A percentile compares a stretch with the other conserved stretches of the same genome.
Conservation (phyloP, 1,140 invertebrate genomes). For the Papilio machaon region DNA sequence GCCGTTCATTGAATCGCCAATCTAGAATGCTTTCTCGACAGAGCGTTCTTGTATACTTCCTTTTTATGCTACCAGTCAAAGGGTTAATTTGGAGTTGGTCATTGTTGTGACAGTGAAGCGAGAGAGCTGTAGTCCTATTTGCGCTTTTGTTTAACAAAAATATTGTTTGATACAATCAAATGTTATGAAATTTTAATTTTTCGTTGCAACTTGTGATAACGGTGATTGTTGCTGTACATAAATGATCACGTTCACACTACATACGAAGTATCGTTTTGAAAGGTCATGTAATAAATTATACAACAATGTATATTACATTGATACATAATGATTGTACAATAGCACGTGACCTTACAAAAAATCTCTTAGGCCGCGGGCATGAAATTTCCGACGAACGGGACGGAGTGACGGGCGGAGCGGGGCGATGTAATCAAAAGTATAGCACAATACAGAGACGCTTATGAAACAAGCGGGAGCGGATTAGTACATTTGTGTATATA, state of each 20-base stretch:
- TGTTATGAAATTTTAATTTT: too few relatives aligned
- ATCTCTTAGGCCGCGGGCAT: neutral
- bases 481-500: too few relatives aligned
- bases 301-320: conserved; percentile 9
- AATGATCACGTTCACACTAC: neutral
- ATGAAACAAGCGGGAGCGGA: too few relatives aligned
- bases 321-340: conserved; percentile 14
- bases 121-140: neutral
- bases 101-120: too few relatives aligned
- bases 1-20: conserved; percentile 39
- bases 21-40: conserved; percentile 38
- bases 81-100: neutral
- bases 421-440: too few relatives aligned
- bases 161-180: neutral
- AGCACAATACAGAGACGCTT: too few relatives aligned
- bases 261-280: neutral
- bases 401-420: too few relatives aligned
- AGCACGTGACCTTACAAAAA: neutral
- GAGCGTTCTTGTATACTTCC: neutral
- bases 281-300: conserved; percentile 19
- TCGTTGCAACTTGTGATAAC: neutral
- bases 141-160: neutral
- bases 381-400: too few relatives aligned
- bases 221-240: neutral
- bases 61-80: neutral